Evolutionary conservation across 2,888 invertebrate species (phyloP).

Genomic region (Sphaerophoria rueppellii): DNA sequence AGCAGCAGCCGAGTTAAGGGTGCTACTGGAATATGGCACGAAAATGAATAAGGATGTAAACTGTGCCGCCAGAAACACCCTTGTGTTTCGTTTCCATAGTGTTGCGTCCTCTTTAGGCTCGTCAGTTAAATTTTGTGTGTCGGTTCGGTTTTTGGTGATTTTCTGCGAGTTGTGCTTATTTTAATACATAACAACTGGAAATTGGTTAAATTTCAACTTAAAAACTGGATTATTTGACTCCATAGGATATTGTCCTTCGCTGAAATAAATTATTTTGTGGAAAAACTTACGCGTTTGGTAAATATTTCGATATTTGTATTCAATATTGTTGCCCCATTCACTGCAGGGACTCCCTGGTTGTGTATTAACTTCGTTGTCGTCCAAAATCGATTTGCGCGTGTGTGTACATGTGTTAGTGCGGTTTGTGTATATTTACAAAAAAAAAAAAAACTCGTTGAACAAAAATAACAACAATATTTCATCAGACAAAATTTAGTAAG

Average conservation of each 20-base stretch:
- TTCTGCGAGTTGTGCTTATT: conserved; percentile 44
- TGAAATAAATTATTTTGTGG: conserved; percentile 2
- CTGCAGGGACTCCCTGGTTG: conserved; percentile 60
- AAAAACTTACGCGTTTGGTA: conserved; percentile 11
- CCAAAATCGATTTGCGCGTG: conserved; percentile 64
- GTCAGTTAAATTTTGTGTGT: conserved; percentile 71
- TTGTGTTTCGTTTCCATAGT: conserved; percentile 60
- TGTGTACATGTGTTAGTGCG: conserved; percentile 51
- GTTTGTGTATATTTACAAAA: conserved; percentile 70
- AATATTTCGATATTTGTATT: conserved; percentile 50
- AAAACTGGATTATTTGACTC: conserved; percentile 38
- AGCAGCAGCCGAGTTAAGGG: neutral
- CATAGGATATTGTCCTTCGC: conserved; percentile 40
- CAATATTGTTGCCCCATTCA: conserved; percentile 39
- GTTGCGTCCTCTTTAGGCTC: conserved; percentile 58
- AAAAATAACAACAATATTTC: conserved; percentile 40
- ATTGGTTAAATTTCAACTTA: conserved; percentile 9
- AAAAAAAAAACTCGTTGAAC: conserved; percentile 3
- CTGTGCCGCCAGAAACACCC: conserved; percentile 52
- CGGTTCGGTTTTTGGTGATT: conserved; percentile 71
- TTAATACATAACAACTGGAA: conserved; percentile 41
- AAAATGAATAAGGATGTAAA: neutral
- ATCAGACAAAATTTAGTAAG: neutral
- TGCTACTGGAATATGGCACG: conserved; percentile 25
- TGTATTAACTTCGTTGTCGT: conserved; percentile 53